These are phyloP conservation scores for Diplogasteroides magnus DNA, from an alignment of 1,140 invertebrate genomes.

Conservation along the genomic window DNA sequence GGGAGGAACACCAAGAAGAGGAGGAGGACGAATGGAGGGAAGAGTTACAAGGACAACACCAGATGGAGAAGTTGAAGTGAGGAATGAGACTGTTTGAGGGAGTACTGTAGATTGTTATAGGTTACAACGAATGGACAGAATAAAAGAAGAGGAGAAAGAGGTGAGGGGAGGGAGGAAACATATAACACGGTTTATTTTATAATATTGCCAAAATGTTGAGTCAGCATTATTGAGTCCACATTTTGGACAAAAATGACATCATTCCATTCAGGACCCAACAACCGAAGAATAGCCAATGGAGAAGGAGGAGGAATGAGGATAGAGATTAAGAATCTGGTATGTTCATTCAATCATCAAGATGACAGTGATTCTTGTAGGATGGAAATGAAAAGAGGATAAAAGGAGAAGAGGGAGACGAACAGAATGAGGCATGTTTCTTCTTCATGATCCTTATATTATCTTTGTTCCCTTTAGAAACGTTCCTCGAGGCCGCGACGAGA, in stretches of 20 bases:
- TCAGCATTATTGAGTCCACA: background rate
- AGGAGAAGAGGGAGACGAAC: background rate
- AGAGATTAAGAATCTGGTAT: background rate
- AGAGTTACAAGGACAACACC: background rate
- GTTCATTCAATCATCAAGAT: background rate
- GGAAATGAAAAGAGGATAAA: background rate
- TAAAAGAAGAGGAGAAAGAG: background rate
- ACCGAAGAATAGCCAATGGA: background rate
- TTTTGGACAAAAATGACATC: background rate
- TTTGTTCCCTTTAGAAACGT: background rate
- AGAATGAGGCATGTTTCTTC: too few species aligned
- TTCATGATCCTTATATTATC: too few species aligned
- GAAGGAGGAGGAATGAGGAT: background rate
- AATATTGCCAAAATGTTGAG: background rate
- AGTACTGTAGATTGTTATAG: too few species aligned
- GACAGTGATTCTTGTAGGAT: background rate
- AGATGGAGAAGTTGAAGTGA: background rate
- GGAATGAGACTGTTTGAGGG: too few species aligned
- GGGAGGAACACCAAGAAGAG: too few species aligned
- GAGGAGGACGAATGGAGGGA: background rate
- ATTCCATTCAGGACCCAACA: background rate
- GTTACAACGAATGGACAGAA: too few species aligned
- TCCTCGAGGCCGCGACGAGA: background rate
- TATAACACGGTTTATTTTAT: background rate
- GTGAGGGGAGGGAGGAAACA: background rate